Percentiles rank a stretch among this genome's conserved stretches.
phyloP scores from a whole-genome alignment of 2,797 vertebrate species.

The Myotis pilosus region DNA sequence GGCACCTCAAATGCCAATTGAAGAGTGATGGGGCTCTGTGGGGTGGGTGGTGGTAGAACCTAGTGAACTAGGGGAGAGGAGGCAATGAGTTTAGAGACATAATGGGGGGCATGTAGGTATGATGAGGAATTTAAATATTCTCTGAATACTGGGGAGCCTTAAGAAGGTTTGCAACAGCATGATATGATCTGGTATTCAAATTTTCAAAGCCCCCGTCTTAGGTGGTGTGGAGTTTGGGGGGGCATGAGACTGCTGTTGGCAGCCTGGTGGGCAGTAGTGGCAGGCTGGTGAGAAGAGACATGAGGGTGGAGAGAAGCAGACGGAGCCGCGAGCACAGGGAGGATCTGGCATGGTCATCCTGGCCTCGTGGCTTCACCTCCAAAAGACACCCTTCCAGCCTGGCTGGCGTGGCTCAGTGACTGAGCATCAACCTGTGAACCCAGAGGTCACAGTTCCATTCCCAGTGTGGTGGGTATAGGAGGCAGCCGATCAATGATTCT shows the following conservation, averaged over 20 bases:
- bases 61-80: not conserved
- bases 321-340: not conserved
- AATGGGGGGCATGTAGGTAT: not conserved
- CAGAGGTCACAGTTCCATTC: no score
- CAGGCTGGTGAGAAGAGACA: not conserved
- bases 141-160: not conserved
- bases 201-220: not conserved
- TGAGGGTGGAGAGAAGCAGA: not conserved
- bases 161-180: not conserved
- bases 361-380: not conserved
- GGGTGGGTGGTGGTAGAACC: not conserved
- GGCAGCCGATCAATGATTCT: no score
- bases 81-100: not conserved
- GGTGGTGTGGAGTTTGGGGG: not conserved
- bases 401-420: no score
- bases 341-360: not conserved
- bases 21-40: not conserved
- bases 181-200: not conserved
- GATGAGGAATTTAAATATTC: not conserved
- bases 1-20: not conserved
- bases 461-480: no score
- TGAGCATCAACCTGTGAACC: no score
- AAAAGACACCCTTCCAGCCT: not conserved
- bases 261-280: not conserved
- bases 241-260: not conserved